Percentiles rank a stretch among this genome's conserved stretches.
Evolutionary conservation across 2,888 invertebrate species (phyloP).

Genomic region (Coelopa pilipes): DNA sequence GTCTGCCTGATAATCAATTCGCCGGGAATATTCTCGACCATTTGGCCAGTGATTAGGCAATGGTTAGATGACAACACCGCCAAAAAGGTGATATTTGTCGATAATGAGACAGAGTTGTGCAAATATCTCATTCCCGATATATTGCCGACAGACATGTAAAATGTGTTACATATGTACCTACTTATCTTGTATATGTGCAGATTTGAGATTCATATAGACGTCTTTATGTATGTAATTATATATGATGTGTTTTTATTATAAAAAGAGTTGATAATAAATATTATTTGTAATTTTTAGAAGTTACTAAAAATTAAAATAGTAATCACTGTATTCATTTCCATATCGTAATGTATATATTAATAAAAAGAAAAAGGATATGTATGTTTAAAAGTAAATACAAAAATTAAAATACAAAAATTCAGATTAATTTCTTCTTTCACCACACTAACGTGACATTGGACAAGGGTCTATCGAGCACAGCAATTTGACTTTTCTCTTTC

Average conservation of each 20-base stretch:
- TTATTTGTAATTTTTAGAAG: slow-evolving; percentile 26
- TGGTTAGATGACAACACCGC: slow-evolving; percentile 84
- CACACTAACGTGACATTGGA: too few relatives aligned
- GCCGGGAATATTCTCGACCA: slow-evolving; percentile 79
- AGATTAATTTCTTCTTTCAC: too few relatives aligned
- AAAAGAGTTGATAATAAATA: slow-evolving; percentile 6
- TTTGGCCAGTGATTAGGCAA: slow-evolving; percentile 81
- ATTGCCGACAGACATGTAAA: slow-evolving; percentile 75
- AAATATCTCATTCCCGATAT: slow-evolving; percentile 82
- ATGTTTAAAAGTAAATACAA: slow-evolving; percentile 12
- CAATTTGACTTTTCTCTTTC: background rate
- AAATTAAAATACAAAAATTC: background rate
- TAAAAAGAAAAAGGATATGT: too few relatives aligned
- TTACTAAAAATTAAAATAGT: slow-evolving; percentile 1
- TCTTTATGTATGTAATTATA: slow-evolving; percentile 25
- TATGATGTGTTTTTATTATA: slow-evolving; percentile 8
- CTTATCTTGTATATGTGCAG: slow-evolving; percentile 13
- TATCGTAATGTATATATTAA: too few relatives aligned
- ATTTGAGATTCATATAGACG: slow-evolving; percentile 7
- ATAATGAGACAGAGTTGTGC: slow-evolving; percentile 77
- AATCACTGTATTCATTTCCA: too few relatives aligned
- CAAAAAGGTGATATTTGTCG: slow-evolving; percentile 79
- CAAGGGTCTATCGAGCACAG: too few relatives aligned
- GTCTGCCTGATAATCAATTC: slow-evolving; percentile 81
- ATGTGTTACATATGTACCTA: slow-evolving; percentile 8